phyloP scores from a whole-genome alignment of 1,140 invertebrate genomes.

The Kradibia gibbosae region DNA sequence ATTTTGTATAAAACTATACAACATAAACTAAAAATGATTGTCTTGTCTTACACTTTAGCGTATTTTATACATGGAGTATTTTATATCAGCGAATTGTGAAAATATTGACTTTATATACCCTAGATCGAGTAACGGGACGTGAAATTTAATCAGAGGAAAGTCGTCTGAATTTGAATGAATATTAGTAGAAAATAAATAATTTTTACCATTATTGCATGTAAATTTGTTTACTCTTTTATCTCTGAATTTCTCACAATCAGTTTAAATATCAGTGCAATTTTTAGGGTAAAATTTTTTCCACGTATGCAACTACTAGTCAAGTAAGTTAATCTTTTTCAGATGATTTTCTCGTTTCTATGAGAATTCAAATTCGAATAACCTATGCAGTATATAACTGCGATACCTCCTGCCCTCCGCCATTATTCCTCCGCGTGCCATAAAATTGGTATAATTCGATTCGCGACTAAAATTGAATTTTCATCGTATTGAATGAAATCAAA shows the following conservation, averaged over 20 bases:
- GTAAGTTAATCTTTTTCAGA: not conserved
- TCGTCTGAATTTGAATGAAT: not conserved
- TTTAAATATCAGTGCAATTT: not conserved
- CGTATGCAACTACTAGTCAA: not conserved
- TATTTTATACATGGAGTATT: conserved; percentile 8
- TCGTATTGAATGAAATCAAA: conserved; percentile 34
- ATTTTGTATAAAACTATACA: conserved; percentile 22
- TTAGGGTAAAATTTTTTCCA: not conserved
- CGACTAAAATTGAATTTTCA: conserved; percentile 20
- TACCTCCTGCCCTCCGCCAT: not conserved
- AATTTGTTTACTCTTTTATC: not conserved
- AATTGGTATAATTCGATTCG: conserved; percentile 20
- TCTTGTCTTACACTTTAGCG: not conserved
- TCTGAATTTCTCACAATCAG: not conserved
- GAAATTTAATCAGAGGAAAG: not conserved
- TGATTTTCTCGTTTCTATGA: not conserved
- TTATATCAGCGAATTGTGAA: conserved; percentile 11
- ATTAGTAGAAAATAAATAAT: not conserved
- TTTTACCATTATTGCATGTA: not conserved
- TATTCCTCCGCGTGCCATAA: not conserved
- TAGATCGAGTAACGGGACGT: not conserved
- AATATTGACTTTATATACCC: not conserved
- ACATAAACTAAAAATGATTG: not conserved
- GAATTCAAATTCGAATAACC: conserved; percentile 18
- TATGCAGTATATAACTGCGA: not conserved